These are phyloP conservation scores for Myxocyprinus asiaticus DNA, from an alignment of 2,113 vertebrate genomes.

Conservation along the genomic window DNA sequence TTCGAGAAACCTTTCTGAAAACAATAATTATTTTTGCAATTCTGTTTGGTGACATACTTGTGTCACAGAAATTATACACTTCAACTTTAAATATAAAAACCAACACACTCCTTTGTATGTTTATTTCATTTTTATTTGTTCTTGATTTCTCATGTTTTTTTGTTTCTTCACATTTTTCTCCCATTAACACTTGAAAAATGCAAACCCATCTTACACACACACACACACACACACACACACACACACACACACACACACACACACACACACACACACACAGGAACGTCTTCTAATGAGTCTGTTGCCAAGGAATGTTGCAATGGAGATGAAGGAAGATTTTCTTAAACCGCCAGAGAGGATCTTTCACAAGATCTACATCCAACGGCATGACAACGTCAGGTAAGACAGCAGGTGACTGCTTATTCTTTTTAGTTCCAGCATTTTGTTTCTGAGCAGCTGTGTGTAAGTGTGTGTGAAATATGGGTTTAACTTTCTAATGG, in stretches of 20 bases:
- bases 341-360: conserved; percentile 97
- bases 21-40: no score
- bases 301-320: conserved; percentile 96
- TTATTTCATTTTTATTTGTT: neutral
- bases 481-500: no score
- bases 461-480: no score
- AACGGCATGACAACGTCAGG: conserved; percentile 99
- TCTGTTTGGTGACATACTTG: no score
- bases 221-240: no score
- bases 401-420: conserved; percentile 61
- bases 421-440: neutral
- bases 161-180: neutral
- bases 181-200: neutral
- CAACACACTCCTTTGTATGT: neutral
- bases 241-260: no score
- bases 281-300: conserved; percentile 98
- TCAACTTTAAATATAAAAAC: no score
- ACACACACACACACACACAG: conserved; percentile 62
- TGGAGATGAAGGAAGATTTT: conserved; percentile 99
- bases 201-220: neutral
- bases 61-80: no score
- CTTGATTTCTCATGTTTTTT: neutral
- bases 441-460: neutral
- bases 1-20: no score
- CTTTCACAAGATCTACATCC: conserved; percentile 99